Base-by-base conservation (phyloP, 2,888 invertebrate genomes). In the Chalcosyrphus nemorum region DNA sequence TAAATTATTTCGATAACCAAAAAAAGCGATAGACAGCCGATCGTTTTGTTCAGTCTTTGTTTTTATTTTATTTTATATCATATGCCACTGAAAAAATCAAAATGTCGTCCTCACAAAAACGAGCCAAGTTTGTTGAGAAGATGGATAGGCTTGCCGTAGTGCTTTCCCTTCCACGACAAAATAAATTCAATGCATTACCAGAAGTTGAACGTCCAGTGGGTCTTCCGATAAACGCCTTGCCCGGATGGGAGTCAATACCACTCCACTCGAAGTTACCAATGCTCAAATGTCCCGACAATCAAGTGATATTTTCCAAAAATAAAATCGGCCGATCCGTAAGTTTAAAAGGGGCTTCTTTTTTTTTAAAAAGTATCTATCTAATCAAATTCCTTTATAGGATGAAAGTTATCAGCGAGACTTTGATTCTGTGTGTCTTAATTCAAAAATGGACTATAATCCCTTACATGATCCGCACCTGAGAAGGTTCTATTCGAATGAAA, bases 401-500 rank as follows among this genome's bases (percentile, higher is more conserved):
- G 88, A 88, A 76, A 88, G 87, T 13, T 81, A 80, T 24, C 88
- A 88, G 78, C 88, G 88, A 17, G 89, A 90, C n/a, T 91, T 90
- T 17, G 90, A 91, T 82, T 75, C 89, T 3, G 88, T 89, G 6
- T 88, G 88, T 5, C 87, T 87, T 0, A 88, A 88, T 9, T 86
- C 87, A 19, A 88, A 89, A 47, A 89, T 89, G 52, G 93, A 93
- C 84, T 94, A 94, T 87, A 93, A 93, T 45, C 92, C 93, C 0
- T 89, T 93, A 89, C 94, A 94, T 86, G 94, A 94, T 86, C 93
- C 93, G 0, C 93, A 94, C 87, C 89, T 94, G 24, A 93, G 92
- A 6, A 91, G 92, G 41, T 92, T 93, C 88, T 94, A 93, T 86
- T 89, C 92, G 0, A 93, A 89, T 68, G 89, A 91, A 72, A 87